Conservation (phyloP, 2,113 vertebrate species). For the Sceloporus undulatus region DNA sequence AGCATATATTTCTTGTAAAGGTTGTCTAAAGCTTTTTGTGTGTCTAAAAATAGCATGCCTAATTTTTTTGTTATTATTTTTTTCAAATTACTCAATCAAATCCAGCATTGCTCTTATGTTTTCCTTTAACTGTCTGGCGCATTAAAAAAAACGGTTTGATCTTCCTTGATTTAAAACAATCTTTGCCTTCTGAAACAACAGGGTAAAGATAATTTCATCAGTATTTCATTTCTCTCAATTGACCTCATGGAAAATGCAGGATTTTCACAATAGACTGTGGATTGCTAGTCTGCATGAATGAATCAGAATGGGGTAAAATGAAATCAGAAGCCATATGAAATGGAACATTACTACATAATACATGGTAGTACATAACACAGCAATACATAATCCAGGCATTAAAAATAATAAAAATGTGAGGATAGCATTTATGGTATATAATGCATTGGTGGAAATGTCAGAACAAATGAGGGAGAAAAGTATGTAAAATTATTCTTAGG, state of each 20-base stretch:
- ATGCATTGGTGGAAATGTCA: neutral
- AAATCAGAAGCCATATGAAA: neutral
- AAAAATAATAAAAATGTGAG: neutral
- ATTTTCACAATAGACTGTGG: neutral
- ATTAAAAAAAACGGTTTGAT: too few relatives aligned
- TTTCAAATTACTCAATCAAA: too few relatives aligned
- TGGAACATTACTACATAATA: neutral
- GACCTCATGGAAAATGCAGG: neutral
- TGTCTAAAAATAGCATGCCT: too few relatives aligned
- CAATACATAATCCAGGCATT: neutral
- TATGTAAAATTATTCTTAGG: neutral
- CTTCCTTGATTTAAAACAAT: neutral
- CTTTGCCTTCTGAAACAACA: neutral
- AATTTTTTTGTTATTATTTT: too few relatives aligned
- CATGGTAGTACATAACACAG: neutral
- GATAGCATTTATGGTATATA: neutral
- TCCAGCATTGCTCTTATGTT: too few relatives aligned
- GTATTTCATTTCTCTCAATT: neutral
- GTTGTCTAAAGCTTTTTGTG: too few relatives aligned
- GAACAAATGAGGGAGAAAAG: slow-evolving; percentile 35
- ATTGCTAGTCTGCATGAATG: neutral
- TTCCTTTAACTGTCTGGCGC: too few relatives aligned
- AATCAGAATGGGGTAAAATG: neutral
- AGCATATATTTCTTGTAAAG: too few relatives aligned
- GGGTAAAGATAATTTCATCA: neutral